Evolutionary conservation across 2,797 vertebrate genomes (phyloP), one percentile per base, ranked within the genome.

Genomic region (Fratercula arctica): DNA sequence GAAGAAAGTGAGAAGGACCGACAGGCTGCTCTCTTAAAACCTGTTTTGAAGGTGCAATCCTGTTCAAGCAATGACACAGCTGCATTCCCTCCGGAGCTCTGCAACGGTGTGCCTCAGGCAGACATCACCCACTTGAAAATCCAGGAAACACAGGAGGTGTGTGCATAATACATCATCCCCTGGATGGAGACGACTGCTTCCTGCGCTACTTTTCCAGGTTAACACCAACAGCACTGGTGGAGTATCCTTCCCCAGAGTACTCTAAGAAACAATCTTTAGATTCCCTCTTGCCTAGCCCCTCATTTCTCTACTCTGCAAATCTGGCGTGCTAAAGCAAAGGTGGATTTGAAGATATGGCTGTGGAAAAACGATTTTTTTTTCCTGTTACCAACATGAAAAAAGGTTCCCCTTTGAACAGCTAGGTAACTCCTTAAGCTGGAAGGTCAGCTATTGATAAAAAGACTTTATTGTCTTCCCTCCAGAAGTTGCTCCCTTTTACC

Each of bases 221-320:
- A 60, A 39, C 5, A 3, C 43, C 46, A 61, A 4, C 54, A 61
- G 26, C 2, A 5, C 67, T 1, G 0, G 25, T 14, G 37, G 13
- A 63, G 25, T 1, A 25, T 16, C 18, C 3, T 31, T 35, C 67
- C 48, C 70, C 60, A 56, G 28, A 28, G 39, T 2, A 43, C 13
- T 54, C 69, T 3, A 37, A 51, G 50, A 57, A 79, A 48, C 28
- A 81, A 17, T 13, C 51, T 41, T 20, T 17, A 48, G 14, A 35
- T 17, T 56, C 41, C 39, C 41, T 80, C 45, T 28, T 29, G 3
- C 17, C 26, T 7, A 54, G 26, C 11, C 28, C 57, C 35, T 41
- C 51, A 15, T 31, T 69, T 53, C 46, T 35, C 56, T 60, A 37
- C 43, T 57, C 59, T 50, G 61, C 10, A 61, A 46, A 64, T 23